phyloP scores from a whole-genome alignment of 2,797 vertebrate species.

The Antrozous pallidus region DNA sequence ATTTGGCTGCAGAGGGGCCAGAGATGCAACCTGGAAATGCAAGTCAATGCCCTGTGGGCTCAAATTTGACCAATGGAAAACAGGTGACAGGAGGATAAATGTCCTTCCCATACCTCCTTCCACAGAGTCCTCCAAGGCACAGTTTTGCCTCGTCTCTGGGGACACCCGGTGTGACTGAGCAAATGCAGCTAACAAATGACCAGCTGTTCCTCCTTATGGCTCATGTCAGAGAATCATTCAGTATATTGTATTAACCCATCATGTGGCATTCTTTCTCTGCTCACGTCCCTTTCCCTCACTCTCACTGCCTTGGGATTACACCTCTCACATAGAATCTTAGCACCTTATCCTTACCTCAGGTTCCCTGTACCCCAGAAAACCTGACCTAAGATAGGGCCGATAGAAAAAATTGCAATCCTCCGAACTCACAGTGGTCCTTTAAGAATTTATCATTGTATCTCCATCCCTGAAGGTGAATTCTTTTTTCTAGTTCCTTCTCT shows the following conservation, averaged over 20 bases:
- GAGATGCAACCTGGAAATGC: not conserved
- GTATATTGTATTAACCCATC: not conserved
- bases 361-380: not conserved
- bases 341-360: not conserved
- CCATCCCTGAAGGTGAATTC: not conserved
- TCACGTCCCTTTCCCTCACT: not conserved
- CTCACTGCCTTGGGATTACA: not conserved
- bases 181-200: not conserved
- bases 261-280: not conserved
- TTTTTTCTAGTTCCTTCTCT: not conserved
- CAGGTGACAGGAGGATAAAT: not conserved
- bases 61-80: not conserved
- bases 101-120: not conserved
- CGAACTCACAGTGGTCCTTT: not conserved
- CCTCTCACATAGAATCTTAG: not conserved
- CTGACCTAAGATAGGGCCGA: not conserved
- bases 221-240: not conserved
- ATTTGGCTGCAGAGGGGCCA: not conserved
- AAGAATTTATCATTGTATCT: not conserved
- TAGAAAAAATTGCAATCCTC: not conserved
- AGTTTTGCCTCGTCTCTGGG: not conserved
- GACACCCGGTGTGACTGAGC: not conserved
- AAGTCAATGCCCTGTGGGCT: not conserved
- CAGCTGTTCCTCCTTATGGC: not conserved
- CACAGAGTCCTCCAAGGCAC: not conserved